Evolutionary conservation across 1,140 invertebrate species (phyloP), one percentile per base, ranked within the genome.

Genomic region (Aphaenogaster rudis): DNA sequence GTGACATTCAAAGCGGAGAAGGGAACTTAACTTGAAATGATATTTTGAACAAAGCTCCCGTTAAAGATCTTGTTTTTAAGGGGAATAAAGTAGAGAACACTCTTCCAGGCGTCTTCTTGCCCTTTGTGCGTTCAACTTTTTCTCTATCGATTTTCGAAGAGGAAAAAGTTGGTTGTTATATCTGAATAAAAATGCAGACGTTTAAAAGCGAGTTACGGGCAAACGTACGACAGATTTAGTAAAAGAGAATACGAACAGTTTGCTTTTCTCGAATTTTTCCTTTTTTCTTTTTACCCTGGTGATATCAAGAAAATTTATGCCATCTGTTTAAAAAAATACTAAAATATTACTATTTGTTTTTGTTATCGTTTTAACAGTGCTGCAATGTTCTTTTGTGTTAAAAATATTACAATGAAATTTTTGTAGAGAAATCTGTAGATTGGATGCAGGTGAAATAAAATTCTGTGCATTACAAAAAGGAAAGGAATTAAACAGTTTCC

Each of bases 141-240:
- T 48, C 80, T 17, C 13, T 11, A 76, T 84, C 45, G 80, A 76
- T 84, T 84, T 84, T 84, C 69, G 71, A 84, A 74, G 80, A 61
- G 45, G 54, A 21, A 84, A 50, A 84, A 64, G 54, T 84, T 76
- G 52, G 80, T 76, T 84, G 69, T 84, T 76, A 63, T 50, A 61
- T 45, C 42, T 84, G 69, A 84, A 84, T 84, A 84, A 84, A 84
- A 84, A 76, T 84, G 54, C 80, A 61, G 28, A 84, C 80, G 45
- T 84, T 81, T 84, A 63, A 74, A 71, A 84, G 78, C 48, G 36
- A 69, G 67, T 82, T 82, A 82, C 67, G 13, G 28, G 52, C 17
- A 33, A 48, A 33, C 28, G 42, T 21, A 48, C 48, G 54, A 82
- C 54, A 82, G 67, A 17, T 72, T 74, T 74, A 82, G 17, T 33